Conservation (phyloP, 2,888 invertebrate genomes). For the Schizaphis graminum region DNA sequence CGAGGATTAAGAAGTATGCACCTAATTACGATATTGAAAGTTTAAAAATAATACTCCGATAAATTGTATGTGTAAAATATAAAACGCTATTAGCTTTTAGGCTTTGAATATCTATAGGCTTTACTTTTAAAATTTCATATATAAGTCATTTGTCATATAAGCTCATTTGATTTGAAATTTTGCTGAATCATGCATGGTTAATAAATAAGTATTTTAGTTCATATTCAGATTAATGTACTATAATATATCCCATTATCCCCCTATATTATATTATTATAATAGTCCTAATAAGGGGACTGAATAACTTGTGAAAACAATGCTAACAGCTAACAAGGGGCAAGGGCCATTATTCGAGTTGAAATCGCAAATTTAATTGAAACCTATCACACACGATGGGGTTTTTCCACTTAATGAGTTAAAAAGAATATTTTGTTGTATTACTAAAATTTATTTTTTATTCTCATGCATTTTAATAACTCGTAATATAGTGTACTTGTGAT, state of each 20-base stretch:
- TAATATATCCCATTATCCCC: not conserved
- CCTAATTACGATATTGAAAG: not conserved
- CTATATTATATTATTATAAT: conserved; percentile 3
- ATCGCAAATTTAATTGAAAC: conserved; percentile 13
- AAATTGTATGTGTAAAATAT: not conserved
- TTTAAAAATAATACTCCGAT: not conserved
- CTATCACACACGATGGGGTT: not conserved
- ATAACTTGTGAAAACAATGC: conserved; percentile 28
- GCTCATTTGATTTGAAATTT: not conserved
- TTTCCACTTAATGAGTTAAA: not conserved
- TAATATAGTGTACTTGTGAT: not conserved
- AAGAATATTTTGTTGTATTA: not conserved
- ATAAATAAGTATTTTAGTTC: not conserved
- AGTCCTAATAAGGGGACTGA: not conserved
- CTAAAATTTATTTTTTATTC: not conserved
- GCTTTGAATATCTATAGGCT: not conserved
- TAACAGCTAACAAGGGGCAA: conserved; percentile 31
- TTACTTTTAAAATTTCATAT: not conserved
- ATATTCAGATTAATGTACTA: not conserved
- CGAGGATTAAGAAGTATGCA: not conserved
- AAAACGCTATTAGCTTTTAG: not conserved
- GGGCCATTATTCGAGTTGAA: not conserved
- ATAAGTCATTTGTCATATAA: not conserved
- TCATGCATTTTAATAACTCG: not conserved
- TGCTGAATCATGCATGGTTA: not conserved